Evolutionary conservation across 2,113 vertebrate species (phyloP).

Genomic region (Etheostoma spectabile): DNA sequence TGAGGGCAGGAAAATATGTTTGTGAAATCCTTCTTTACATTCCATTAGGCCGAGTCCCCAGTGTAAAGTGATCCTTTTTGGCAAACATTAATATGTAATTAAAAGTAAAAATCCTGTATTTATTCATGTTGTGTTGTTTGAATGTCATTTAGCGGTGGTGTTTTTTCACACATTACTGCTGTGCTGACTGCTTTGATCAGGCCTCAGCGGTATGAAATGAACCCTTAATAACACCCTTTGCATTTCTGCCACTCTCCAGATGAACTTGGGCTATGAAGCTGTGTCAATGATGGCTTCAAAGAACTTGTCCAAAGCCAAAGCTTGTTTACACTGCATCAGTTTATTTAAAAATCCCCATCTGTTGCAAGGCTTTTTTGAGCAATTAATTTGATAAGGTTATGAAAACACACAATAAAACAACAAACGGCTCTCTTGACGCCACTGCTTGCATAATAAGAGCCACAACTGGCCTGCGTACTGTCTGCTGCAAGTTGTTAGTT

Average conservation of each 20-base stretch:
- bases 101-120: constrained; percentile 30
- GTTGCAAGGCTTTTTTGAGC: neutral
- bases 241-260: constrained; percentile 29
- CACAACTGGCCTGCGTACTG: neutral
- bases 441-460: constrained; percentile 24
- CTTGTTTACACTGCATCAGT: constrained; percentile 35
- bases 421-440: constrained; percentile 9
- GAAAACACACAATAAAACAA: constrained; percentile 56
- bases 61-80: constrained; percentile 6
- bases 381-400: constrained; percentile 53
- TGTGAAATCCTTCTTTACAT: constrained; percentile 20
- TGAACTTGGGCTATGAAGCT: constrained; percentile 10
- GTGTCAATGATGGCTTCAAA: constrained; percentile 36
- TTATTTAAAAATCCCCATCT: constrained; percentile 43
- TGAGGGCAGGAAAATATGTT: neutral
- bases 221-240: constrained; percentile 17
- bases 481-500: constrained; percentile 21
- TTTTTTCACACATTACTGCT: constrained; percentile 3
- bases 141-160: neutral
- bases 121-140: constrained; percentile 18
- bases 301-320: constrained; percentile 43
- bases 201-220: neutral
- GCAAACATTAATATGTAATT: constrained; percentile 49
- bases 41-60: constrained; percentile 4
- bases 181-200: constrained; percentile 48